Evolutionary conservation across 30 jellyfish, hydroid and myxozoan genomes (phyloP).

Genomic region (Turritopsis dohrnii): DNA sequence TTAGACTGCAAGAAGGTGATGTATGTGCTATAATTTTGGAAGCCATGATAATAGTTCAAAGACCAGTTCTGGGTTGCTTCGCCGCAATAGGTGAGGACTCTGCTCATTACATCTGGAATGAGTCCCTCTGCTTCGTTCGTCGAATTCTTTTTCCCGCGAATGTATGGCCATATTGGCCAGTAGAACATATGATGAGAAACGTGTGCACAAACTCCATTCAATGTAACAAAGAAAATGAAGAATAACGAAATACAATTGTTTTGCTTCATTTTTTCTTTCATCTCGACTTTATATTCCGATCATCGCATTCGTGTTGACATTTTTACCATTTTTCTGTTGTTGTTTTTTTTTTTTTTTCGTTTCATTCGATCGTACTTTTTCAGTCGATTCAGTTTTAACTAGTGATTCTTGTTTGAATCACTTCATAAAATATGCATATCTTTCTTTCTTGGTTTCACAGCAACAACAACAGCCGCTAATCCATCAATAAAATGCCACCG

Average conservation of each 20-base stretch:
- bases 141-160: not conserved
- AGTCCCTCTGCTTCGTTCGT: conserved; percentile 2
- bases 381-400: not conserved
- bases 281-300: too few species aligned
- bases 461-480: too few species aligned
- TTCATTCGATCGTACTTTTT: not conserved
- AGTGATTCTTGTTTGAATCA: not conserved
- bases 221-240: not conserved
- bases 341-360: not conserved
- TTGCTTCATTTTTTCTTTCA: not conserved
- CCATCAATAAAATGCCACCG: too few species aligned
- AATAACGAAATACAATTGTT: too few species aligned
- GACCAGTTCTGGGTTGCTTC: not conserved
- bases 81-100: not conserved
- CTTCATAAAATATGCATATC: not conserved
- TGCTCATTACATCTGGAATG: not conserved
- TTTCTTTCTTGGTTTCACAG: not conserved
- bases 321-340: not conserved
- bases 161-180: conserved; percentile 13
- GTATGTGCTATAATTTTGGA: not conserved
- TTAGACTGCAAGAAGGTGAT: not conserved
- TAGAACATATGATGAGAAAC: not conserved
- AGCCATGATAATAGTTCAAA: not conserved
- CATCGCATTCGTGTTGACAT: too few species aligned
- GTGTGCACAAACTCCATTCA: not conserved